Base-by-base conservation (phyloP, 2,113 vertebrate species). In the Scopus umbretta region DNA sequence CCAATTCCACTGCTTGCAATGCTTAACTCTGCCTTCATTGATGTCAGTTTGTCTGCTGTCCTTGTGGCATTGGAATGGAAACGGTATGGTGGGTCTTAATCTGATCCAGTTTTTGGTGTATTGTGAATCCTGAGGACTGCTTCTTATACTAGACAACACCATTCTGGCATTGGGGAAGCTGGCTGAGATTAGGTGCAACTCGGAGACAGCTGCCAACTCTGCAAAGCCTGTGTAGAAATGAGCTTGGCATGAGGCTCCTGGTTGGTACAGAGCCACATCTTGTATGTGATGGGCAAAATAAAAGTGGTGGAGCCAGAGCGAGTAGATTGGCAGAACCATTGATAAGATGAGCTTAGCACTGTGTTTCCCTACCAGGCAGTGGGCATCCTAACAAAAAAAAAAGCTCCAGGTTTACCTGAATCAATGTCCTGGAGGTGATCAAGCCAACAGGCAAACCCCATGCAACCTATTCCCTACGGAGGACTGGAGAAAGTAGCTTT, bases 401-500 rank as follows among this genome's bases (percentile, higher is more conserved):
- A 17, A 71, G 5, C 49, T 84, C 30, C 7, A 76, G 50, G 2
- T 7, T 78, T 59, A 16, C 38, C 47, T 73, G 55, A 52, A 47
- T 47, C 4, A 1, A 17, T 59, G 80, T 86, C 36, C 47, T 86
- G 59, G 38, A 68, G 53, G 65, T 63, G 68, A 67, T 79, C 32
- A 88, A 94, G 45, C 49, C 70, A 71, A 66, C 23, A 80, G 58
- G 50, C 47, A 93, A 92, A 34, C 10, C 43, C 82, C 80, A 76
- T 0, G 3, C n/a, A 90, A 25, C 70, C 47, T 36, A 29, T 63
- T 81, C 40, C 55, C 80, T 79, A 29, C 56, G 10, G 70, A 65
- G 81, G 73, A 79, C 75, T 72, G 61, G 66, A 88, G 55, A 88
- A 97, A 85, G 90, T 66, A 94, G 92, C 61, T 91, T 97, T 97